These are phyloP conservation scores for Anhinga anhinga DNA, from an alignment of 2,113 vertebrate genomes.

Conservation along the genomic window DNA sequence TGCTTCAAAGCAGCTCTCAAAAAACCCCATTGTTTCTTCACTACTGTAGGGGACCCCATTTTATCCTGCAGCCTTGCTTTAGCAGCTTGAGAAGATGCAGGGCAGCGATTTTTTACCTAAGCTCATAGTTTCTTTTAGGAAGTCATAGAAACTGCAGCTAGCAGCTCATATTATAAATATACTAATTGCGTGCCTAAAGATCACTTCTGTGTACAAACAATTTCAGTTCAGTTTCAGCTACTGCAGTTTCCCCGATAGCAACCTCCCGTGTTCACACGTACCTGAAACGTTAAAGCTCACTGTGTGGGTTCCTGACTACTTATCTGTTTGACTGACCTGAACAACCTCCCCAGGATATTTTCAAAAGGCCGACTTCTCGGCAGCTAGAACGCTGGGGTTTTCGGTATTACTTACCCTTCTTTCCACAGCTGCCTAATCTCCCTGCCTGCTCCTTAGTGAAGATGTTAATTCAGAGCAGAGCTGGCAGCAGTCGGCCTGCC, in stretches of 20 bases:
- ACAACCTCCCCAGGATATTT: background rate
- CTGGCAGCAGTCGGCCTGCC: slow-evolving; percentile 4
- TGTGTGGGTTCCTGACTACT: background rate
- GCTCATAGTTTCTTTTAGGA: background rate
- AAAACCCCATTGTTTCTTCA: rapidly evolving
- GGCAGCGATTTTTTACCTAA: background rate
- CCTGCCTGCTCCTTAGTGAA: slow-evolving; percentile 30
- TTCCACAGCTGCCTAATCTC: background rate
- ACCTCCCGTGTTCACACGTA: background rate
- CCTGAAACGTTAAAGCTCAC: background rate
- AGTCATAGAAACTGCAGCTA: background rate
- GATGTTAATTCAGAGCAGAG: slow-evolving; percentile 57
- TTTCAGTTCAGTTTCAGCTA: background rate
- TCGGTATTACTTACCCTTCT: background rate
- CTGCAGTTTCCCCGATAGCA: background rate
- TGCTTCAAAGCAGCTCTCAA: background rate
- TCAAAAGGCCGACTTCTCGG: background rate
- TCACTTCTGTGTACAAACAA: slow-evolving; percentile 4
- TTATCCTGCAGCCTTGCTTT: background rate
- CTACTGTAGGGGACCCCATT: background rate
- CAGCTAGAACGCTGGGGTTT: background rate
- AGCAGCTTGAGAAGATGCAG: background rate
- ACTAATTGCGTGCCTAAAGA: background rate
- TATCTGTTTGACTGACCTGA: background rate
- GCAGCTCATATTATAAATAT: background rate